These are phyloP conservation scores for Cataglyphis livida DNA, from an alignment of 2,888 invertebrate genomes.

Conservation along the genomic window DNA sequence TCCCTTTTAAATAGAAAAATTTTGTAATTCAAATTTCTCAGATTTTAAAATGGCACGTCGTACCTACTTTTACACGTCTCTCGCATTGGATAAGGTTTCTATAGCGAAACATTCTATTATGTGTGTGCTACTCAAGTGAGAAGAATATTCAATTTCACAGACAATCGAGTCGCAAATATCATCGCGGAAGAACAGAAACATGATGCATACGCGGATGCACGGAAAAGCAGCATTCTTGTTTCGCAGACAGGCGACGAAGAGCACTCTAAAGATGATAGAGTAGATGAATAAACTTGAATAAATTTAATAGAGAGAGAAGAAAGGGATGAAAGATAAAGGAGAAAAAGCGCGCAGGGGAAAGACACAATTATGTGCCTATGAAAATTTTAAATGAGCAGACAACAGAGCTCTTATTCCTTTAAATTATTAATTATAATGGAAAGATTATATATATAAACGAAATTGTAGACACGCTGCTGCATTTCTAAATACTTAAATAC, in stretches of 20 bases:
- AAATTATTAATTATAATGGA: neutral
- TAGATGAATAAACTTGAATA: conserved; percentile 10
- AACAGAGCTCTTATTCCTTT: neutral
- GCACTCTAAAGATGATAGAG: conserved; percentile 15
- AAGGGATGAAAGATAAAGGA: neutral
- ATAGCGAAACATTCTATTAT: conserved; percentile 4
- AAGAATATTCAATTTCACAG: conserved; percentile 51
- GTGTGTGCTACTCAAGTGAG: conserved; percentile 2
- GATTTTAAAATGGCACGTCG: neutral
- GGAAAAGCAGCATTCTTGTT: conserved; percentile 13
- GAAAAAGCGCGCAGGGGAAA: neutral
- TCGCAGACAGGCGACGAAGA: conserved; percentile 24
- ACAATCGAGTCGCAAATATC: conserved; percentile 48
- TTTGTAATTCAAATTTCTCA: neutral
- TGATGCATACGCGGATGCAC: conserved; percentile 19
- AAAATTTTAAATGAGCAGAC: neutral
- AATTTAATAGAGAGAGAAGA: conserved; percentile 20
- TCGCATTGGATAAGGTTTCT: neutral
- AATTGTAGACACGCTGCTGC: neutral
- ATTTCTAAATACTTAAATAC: neutral
- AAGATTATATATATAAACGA: neutral
- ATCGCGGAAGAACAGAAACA: conserved; percentile 24
- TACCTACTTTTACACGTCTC: neutral
- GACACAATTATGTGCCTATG: neutral
- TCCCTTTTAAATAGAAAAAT: neutral